Percentiles rank a stretch among this genome's conserved stretches.
These are phyloP conservation scores for Danionella cerebrum DNA, from an alignment of 2,113 vertebrate species.

Conservation along the genomic window DNA sequence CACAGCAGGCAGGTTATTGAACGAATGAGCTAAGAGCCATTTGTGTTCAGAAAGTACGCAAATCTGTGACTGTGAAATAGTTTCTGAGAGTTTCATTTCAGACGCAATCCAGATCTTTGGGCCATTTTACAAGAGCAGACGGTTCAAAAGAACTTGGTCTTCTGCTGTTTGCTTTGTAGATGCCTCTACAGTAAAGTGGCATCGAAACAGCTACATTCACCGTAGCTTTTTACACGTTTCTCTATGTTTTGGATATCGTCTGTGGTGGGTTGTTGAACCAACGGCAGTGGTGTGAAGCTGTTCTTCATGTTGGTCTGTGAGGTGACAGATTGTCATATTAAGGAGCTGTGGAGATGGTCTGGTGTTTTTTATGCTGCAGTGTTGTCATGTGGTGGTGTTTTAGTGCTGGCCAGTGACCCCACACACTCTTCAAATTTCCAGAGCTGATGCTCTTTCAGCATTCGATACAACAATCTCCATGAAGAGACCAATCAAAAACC, in stretches of 20 bases:
- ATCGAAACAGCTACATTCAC: slow-evolving; percentile 18
- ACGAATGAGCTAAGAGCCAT: no score
- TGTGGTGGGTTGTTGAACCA: slow-evolving; percentile 36
- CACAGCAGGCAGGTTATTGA: no score
- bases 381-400: slow-evolving; percentile 40
- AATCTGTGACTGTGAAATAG: no score
- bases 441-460: not conserved
- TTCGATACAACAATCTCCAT: slow-evolving; percentile 6
- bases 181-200: no score
- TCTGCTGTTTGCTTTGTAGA: no score
- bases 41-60: no score
- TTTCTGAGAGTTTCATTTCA: no score
- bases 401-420: slow-evolving; percentile 32
- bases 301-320: slow-evolving; percentile 37
- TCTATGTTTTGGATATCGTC: slow-evolving; percentile 30
- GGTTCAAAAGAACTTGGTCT: slow-evolving; percentile 4
- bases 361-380: slow-evolving; percentile 38
- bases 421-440: slow-evolving; percentile 18
- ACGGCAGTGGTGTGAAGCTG: slow-evolving; percentile 35
- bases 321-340: slow-evolving; percentile 31
- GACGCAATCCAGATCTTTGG: no score
- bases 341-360: slow-evolving; percentile 31
- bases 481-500: not conserved
- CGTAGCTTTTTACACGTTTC: slow-evolving; percentile 37
- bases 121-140: no score